Percentiles rank a stretch among this genome's conserved stretches.
phyloP scores from a whole-genome alignment of 2,797 vertebrate species.

The Periophthalmus magnuspinnatus region DNA sequence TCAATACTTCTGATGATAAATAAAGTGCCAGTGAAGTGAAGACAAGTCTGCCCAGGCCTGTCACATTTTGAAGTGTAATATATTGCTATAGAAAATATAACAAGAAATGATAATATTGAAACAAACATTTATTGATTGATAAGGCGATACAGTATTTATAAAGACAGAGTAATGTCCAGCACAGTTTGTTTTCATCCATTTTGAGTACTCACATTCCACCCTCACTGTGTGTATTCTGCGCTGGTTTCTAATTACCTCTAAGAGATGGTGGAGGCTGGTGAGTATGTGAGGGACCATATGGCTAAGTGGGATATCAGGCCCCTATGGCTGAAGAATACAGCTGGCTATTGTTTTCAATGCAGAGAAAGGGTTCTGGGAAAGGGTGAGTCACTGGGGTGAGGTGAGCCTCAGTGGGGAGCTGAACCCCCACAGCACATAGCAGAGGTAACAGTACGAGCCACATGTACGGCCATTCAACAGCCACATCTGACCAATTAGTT shows the following conservation, averaged over 20 bases:
- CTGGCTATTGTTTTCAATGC: constrained; percentile 65
- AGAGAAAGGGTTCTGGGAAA: constrained; percentile 58
- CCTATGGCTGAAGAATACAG: constrained; percentile 53
- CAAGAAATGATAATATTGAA: not conserved
- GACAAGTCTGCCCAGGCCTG: too few relatives aligned
- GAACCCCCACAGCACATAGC: constrained; percentile 25
- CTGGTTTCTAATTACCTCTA: constrained; percentile 62
- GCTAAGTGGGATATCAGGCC: constrained; percentile 50
- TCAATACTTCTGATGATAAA: constrained; percentile 4
- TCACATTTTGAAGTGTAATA: constrained; percentile 4
- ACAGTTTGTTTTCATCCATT: constrained; percentile 55
- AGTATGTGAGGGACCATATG: constrained; percentile 55
- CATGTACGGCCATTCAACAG: constrained; percentile 24
- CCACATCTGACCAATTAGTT: constrained; percentile 48
- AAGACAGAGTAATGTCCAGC: not conserved
- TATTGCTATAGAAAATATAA: not conserved
- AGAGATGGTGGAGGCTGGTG: constrained; percentile 33
- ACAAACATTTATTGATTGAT: too few relatives aligned
- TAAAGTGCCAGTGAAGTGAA: too few relatives aligned
- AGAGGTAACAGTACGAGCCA: constrained; percentile 20
- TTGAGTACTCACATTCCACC: constrained; percentile 48
- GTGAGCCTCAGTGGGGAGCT: constrained; percentile 39
- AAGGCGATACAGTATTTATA: not conserved
- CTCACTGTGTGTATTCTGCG: constrained; percentile 39
- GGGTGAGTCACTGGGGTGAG: constrained; percentile 52